Base-by-base conservation (phyloP, 2,113 vertebrate genomes). In the Catharus bicknelli region DNA sequence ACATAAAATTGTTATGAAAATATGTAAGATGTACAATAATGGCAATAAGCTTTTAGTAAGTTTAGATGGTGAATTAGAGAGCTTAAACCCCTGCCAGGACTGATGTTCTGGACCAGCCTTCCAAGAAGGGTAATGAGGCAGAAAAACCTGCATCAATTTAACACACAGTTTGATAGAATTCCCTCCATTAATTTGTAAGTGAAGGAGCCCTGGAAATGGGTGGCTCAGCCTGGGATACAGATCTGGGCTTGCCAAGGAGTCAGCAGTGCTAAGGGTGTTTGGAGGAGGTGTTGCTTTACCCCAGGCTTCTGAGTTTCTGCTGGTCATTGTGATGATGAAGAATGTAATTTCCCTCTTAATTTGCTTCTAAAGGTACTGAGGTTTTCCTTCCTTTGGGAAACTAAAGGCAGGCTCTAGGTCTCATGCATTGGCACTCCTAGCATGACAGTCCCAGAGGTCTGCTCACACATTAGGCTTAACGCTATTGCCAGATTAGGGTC, bases 401-500 rank as follows among this genome's bases (percentile, higher is more conserved):
- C 61, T 48, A 32, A 68, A 69, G 51, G 23, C 47, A 53, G 66
- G 34, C 54, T 51, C 50, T 54, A 45, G 54, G 42, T 55, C 64
- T 70, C n/a, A 10, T 21, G 48, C 21, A 13, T 10, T 34, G 64
- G 61, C 63, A 36, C 53, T 45, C 36, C 43, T 30, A 63, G 64
- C 30, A 30, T 81, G 70, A 63, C 23, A 66, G 64, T n/a, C 68
- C 36, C 68, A 72, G 81, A 79, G 69, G 66, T 55, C 93, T 89
- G 91, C 91, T 89, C 69, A 53, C 75, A 93, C 57, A 78, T 67
- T 12, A 92, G 77, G 84, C 87, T 95, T 95, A 95, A 74, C 0
- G 3, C 57, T 82, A 36, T 50, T 86, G 89, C 84, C 91, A 95
- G 91, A 95, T 95, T 96, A 95, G 93, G 95, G 94, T 94, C 94